phyloP scores from a whole-genome alignment of 2,113 vertebrate species.

The Rhynchomys soricoides region DNA sequence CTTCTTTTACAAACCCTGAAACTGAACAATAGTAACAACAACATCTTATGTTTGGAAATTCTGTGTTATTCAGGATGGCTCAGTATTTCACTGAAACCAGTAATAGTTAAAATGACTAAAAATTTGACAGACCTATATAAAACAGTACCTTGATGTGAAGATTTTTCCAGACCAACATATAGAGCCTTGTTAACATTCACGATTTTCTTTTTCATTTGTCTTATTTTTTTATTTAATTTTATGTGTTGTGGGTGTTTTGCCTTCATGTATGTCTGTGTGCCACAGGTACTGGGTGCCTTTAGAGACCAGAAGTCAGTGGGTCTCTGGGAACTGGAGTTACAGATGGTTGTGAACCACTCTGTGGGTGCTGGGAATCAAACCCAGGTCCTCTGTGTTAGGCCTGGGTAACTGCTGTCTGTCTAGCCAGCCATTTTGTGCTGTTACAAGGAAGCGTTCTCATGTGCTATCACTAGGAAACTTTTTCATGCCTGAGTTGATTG shows the following conservation, averaged over 20 bases:
- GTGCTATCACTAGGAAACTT: no score
- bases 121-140: background rate
- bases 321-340: background rate
- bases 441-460: no score
- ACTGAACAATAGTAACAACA: background rate
- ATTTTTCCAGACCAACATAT: background rate
- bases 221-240: background rate
- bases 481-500: no score
- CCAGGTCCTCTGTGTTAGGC: background rate
- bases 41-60: background rate
- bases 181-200: background rate
- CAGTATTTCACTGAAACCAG: background rate
- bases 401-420: no score
- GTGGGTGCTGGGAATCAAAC: background rate
- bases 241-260: background rate
- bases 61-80: background rate
- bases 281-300: no score
- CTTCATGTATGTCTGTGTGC: background rate
- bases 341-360: no score
- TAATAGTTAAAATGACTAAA: background rate
- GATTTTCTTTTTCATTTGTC: background rate
- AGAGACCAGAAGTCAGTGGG: background rate
- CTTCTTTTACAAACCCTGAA: background rate
- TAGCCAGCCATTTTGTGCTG: no score
- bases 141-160: background rate